These are phyloP conservation scores for Danaus plexippus DNA, from an alignment of 1,140 invertebrate genomes.

Conservation along the genomic window DNA sequence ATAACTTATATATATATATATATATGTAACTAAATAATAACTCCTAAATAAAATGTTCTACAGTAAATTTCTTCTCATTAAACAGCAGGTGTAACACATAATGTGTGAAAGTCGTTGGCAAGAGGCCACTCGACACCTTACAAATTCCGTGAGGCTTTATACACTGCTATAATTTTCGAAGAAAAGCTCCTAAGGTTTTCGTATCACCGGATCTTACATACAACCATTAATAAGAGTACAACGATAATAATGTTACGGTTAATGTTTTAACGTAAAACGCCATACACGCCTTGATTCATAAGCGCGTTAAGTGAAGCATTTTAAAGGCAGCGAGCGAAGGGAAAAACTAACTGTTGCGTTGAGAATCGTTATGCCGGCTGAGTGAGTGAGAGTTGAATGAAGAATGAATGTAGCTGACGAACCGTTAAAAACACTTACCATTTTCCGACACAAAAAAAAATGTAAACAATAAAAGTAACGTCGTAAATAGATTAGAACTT, in stretches of 20 bases:
- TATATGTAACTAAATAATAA: too few relatives aligned
- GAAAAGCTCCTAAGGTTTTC: conserved; percentile 25
- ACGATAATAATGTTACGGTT: conserved; percentile 15
- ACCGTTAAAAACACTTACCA: conserved; percentile 26
- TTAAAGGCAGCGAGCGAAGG: conserved; percentile 14
- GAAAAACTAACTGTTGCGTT: conserved; percentile 20
- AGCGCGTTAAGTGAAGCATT: conserved; percentile 17
- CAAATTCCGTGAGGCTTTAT: conserved; percentile 18
- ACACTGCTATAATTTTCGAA: conserved; percentile 20
- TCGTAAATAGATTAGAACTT: too few relatives aligned
- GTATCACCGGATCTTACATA: conserved; percentile 32
- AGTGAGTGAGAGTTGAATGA: conserved; percentile 20
- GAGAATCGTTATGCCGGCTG: conserved; percentile 21
- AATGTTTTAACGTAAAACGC: conserved; percentile 20
- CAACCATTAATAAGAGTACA: background rate
- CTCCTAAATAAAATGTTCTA: too few relatives aligned
- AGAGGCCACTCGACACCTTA: conserved; percentile 10
- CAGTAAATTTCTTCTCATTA: too few relatives aligned
- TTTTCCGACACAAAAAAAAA: conserved; percentile 12
- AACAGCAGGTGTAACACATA: too few relatives aligned
- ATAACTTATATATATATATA: too few relatives aligned
- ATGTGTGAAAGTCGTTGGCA: too few relatives aligned
- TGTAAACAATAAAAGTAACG: too few relatives aligned
- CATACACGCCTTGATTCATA: conserved; percentile 20
- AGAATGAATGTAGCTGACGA: conserved; percentile 20